Conservation (phyloP, 2,888 invertebrate species). For the Stenotaenia linearis region DNA sequence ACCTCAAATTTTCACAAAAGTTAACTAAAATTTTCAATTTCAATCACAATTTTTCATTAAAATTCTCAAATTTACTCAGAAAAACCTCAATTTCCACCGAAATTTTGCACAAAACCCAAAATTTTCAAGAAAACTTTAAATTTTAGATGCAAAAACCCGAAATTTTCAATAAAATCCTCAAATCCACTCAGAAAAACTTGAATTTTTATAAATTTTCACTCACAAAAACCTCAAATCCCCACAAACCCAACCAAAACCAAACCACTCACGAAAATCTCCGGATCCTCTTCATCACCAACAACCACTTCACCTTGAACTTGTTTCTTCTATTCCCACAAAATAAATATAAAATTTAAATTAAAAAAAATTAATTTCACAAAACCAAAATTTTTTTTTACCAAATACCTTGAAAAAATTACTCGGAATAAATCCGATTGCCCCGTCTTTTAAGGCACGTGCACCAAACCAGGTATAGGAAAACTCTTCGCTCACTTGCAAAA, state of each 20-base stretch:
- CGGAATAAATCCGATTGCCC: conserved; percentile 32
- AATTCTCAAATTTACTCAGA: too few species aligned
- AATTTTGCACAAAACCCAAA: too few species aligned
- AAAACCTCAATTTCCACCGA: too few species aligned
- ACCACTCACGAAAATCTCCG: background rate
- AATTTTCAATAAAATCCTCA: too few species aligned
- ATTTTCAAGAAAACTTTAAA: too few species aligned
- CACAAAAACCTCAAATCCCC: background rate
- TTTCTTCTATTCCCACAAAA: background rate
- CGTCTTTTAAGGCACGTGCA: conserved; percentile 31
- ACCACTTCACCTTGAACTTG: background rate
- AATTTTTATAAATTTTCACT: background rate
- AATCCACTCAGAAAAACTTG: too few species aligned
- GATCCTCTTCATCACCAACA: background rate
- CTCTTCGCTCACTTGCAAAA: conserved; percentile 12
- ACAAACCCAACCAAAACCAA: background rate
- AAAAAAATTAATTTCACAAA: background rate
- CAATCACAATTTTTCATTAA: too few species aligned
- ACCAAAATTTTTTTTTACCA: too few species aligned
- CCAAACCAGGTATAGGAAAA: conserved; percentile 24
- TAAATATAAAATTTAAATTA: background rate
- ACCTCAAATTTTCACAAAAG: too few species aligned
- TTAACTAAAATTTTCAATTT: too few species aligned
- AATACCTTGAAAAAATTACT: conserved; percentile 34
- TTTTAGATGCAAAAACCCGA: too few species aligned